A percentile compares a stretch with the other conserved stretches of the same genome.
Evolutionary conservation across 2,113 vertebrate species (phyloP).

Genomic region (Etheostoma cragini): DNA sequence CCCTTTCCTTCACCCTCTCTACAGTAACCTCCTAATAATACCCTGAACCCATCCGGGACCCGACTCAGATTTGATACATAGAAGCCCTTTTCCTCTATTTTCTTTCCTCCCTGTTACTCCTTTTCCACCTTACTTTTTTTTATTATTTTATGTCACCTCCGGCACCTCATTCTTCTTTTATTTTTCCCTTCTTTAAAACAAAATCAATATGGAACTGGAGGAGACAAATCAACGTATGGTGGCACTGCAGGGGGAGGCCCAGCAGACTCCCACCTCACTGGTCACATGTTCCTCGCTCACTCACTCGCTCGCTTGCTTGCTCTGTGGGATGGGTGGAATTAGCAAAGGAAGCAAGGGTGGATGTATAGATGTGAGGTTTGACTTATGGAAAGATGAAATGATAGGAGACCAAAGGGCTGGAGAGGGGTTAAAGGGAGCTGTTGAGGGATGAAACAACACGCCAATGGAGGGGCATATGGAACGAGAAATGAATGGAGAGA

Average conservation of each 20-base stretch:
- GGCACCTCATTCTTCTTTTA: slow-evolving; percentile 80
- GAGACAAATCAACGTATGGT: slow-evolving; percentile 81
- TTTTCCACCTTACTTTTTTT: slow-evolving; percentile 29
- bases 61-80: slow-evolving; percentile 62
- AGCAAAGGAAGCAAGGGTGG: slow-evolving; percentile 45
- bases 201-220: slow-evolving; percentile 82
- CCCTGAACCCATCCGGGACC: slow-evolving; percentile 49
- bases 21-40: slow-evolving; percentile 55
- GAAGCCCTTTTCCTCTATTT: slow-evolving; percentile 48
- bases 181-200: slow-evolving; percentile 82
- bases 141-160: slow-evolving; percentile 69
- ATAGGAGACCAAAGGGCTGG: slow-evolving; percentile 75
- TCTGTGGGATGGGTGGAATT: not conserved
- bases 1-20: slow-evolving; percentile 43
- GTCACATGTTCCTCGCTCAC: slow-evolving; percentile 54
- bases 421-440: slow-evolving; percentile 76
- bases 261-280: slow-evolving; percentile 51
- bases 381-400: slow-evolving; percentile 75
- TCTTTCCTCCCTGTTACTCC: slow-evolving; percentile 13
- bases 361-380: slow-evolving; percentile 72
- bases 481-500: slow-evolving; percentile 63
- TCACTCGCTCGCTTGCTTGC: slow-evolving; percentile 30
- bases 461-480: slow-evolving; percentile 75
- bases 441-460: slow-evolving; percentile 73
- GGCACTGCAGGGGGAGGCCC: slow-evolving; percentile 63